These are phyloP conservation scores for Drosophila rufa DNA, from an alignment of 1,140 invertebrate species.

Conservation along the genomic window DNA sequence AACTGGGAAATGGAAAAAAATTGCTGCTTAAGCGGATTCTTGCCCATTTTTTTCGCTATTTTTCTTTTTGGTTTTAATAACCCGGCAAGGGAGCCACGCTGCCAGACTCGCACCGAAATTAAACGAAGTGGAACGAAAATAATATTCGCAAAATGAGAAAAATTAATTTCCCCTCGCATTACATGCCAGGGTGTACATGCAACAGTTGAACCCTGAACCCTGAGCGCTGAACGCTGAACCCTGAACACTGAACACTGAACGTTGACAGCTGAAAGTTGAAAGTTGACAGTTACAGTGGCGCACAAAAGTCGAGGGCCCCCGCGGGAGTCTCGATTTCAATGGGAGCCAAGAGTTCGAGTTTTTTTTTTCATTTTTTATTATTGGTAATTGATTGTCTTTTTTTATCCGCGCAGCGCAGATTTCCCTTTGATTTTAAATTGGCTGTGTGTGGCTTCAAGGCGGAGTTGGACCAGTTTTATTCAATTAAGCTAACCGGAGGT, in stretches of 20 bases:
- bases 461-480: not conserved
- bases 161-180: slow-evolving; percentile 65
- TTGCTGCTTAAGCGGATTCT: slow-evolving; percentile 70
- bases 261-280: slow-evolving; percentile 4
- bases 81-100: slow-evolving; percentile 36
- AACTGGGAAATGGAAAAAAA: slow-evolving; percentile 35
- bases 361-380: not conserved
- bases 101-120: slow-evolving; percentile 33
- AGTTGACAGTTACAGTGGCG: slow-evolving; percentile 12
- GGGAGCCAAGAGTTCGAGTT: not conserved
- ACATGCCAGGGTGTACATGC: slow-evolving; percentile 6
- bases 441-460: not conserved
- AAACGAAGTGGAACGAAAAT: slow-evolving; percentile 62
- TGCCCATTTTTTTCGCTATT: not conserved
- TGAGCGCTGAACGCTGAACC: no score
- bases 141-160: slow-evolving; percentile 69
- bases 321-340: slow-evolving; percentile 14
- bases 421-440: slow-evolving; percentile 10
- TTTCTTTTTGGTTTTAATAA: slow-evolving; percentile 49
- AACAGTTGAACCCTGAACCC: slow-evolving; percentile 16
- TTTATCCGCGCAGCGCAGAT: not conserved
- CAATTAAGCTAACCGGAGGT: slow-evolving; percentile 7
- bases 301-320: slow-evolving; percentile 11
- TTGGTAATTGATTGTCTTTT: slow-evolving; percentile 20
- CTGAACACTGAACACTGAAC: slow-evolving; percentile 1